phyloP scores from a whole-genome alignment of 2,888 invertebrate genomes.

The Sinodicranocentrus sp. region DNA sequence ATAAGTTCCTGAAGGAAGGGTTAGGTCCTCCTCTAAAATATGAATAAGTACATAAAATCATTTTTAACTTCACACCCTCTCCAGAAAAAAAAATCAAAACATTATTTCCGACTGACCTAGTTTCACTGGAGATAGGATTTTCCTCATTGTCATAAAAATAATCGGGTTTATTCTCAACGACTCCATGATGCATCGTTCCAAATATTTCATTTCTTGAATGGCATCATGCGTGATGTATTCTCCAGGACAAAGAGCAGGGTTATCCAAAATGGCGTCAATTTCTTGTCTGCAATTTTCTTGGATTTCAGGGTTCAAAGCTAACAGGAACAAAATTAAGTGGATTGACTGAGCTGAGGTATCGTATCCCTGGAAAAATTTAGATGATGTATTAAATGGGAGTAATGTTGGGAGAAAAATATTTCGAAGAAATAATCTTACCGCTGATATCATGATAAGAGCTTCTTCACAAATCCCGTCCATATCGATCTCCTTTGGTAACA shows the following conservation, averaged over 20 bases:
- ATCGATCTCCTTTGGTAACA: too few species aligned
- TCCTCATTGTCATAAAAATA: slow-evolving; percentile 25
- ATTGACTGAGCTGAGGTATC: slow-evolving; percentile 18
- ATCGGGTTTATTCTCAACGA: slow-evolving; percentile 14
- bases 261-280: slow-evolving; percentile 7
- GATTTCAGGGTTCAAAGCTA: slow-evolving; percentile 27
- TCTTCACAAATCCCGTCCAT: too few species aligned
- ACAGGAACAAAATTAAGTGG: slow-evolving; percentile 15
- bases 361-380: slow-evolving; percentile 16
- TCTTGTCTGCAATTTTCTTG: slow-evolving; percentile 38
- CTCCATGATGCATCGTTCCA: slow-evolving; percentile 43
- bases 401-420: too few species aligned
- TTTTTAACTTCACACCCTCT: neutral
- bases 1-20: slow-evolving; percentile 17
- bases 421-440: too few species aligned
- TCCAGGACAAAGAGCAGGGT: neutral
- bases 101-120: slow-evolving; percentile 18
- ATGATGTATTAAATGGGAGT: too few species aligned
- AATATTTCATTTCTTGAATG: slow-evolving; percentile 21
- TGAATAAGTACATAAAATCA: neutral
- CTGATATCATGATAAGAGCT: too few species aligned
- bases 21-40: slow-evolving; percentile 16
- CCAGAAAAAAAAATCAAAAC: neutral
- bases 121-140: slow-evolving; percentile 36
- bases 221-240: slow-evolving; percentile 4